These are phyloP conservation scores for Numenius arquata DNA, from an alignment of 2,113 vertebrate species.

Conservation along the genomic window DNA sequence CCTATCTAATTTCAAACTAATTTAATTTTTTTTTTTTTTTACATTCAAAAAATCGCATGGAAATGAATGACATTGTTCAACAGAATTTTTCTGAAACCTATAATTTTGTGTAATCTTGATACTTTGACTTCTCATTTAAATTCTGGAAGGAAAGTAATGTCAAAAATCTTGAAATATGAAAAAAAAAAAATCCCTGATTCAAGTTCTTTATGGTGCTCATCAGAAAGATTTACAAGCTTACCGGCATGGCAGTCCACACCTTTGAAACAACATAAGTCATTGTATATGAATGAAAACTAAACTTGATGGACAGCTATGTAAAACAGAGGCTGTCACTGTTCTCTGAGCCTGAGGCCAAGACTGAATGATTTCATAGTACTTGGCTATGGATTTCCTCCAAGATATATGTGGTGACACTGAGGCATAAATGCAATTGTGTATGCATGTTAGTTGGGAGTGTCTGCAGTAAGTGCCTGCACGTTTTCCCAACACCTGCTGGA, in stretches of 20 bases:
- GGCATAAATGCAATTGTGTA: accelerated
- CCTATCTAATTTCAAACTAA: neutral
- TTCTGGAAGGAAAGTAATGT: neutral
- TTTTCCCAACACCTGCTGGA: accelerated
- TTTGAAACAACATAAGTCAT: neutral
- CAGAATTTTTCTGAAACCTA: neutral
- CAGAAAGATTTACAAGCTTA: neutral
- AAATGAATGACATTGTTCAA: neutral
- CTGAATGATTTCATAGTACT: neutral
- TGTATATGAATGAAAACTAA: neutral
- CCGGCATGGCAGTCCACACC: neutral
- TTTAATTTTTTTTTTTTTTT: neutral
- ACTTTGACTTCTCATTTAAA: neutral
- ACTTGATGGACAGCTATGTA: neutral
- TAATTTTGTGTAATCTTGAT: neutral
- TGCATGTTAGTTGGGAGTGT: neutral
- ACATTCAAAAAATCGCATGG: neutral
- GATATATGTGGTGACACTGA: neutral
- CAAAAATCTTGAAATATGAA: neutral
- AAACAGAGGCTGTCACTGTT: neutral
- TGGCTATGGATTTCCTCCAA: neutral
- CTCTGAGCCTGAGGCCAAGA: neutral
- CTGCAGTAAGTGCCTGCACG: neutral
- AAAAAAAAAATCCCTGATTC: neutral
- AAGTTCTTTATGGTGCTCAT: neutral